A percentile compares a stretch with the other conserved stretches of the same genome.
phyloP scores from a whole-genome alignment of 2,113 vertebrate genomes.

The Zingel zingel region DNA sequence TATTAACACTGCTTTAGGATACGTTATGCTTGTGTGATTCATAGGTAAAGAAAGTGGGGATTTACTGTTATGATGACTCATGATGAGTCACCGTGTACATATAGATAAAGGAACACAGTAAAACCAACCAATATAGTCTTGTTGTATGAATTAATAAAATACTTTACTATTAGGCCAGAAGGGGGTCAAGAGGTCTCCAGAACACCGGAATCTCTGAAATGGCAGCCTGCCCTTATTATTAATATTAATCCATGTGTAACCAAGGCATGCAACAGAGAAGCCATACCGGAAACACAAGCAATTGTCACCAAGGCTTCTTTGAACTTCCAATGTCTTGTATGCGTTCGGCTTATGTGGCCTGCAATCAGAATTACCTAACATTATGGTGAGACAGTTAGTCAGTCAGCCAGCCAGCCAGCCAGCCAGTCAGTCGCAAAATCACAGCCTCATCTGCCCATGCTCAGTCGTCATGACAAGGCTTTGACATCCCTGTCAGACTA shows the following conservation, averaged over 20 bases:
- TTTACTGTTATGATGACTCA: conserved; percentile 76
- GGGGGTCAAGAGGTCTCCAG: neutral
- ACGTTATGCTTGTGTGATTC: conserved; percentile 68
- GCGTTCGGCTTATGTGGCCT: conserved; percentile 19
- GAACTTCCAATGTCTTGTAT: conserved; percentile 14
- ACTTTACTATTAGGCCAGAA: neutral
- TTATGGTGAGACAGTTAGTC: conserved; percentile 45
- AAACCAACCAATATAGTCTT: conserved; percentile 20
- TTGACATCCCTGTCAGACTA: conserved; percentile 68
- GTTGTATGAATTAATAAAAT: conserved; percentile 14
- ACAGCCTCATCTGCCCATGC: conserved; percentile 52
- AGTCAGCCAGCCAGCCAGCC: conserved; percentile 8
- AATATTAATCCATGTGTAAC: conserved; percentile 13
- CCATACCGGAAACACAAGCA: conserved; percentile 29
- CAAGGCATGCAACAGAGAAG: conserved; percentile 2
- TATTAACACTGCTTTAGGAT: conserved; percentile 61
- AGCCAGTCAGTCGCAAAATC: conserved; percentile 37
- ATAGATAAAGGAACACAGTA: conserved; percentile 35
- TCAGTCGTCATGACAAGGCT: conserved; percentile 64
- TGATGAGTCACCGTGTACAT: conserved; percentile 65
- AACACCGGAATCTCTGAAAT: conserved; percentile 4
- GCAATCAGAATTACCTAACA: conserved; percentile 44
- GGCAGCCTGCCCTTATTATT: neutral
- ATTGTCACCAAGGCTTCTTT: conserved; percentile 23
- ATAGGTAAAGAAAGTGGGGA: conserved; percentile 70